Percentiles rank a stretch among this genome's conserved stretches.
Conservation (phyloP, 1,140 invertebrate genomes). For the Micrasema longulum region DNA sequence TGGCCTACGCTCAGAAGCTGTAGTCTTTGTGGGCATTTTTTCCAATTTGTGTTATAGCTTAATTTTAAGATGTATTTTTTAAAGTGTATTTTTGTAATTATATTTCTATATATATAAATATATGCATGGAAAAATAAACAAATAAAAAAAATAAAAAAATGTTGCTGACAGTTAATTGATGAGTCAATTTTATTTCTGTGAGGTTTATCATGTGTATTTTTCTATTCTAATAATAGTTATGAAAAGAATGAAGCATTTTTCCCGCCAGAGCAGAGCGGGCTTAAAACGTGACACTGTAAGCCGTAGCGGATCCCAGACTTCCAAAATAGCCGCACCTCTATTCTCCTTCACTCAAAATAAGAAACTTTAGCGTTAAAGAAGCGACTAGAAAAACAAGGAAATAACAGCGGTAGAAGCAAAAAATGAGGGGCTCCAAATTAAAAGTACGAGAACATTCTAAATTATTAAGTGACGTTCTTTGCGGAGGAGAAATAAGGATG, state of each 20-base stretch:
- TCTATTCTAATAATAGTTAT: conserved; percentile 14
- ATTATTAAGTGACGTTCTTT: conserved; percentile 50
- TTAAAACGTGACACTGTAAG: conserved; percentile 21
- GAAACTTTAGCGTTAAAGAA: conserved; percentile 40
- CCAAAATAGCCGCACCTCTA: conserved; percentile 23
- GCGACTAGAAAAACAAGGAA: conserved; percentile 49
- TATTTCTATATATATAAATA: no score
- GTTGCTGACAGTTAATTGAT: no score
- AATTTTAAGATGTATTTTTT: no score
- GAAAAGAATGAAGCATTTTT: conserved; percentile 32
- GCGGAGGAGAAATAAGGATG: conserved; percentile 51
- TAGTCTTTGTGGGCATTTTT: no score
- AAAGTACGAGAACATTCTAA: conserved; percentile 53
- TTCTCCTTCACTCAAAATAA: conserved; percentile 22
- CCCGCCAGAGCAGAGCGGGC: conserved; percentile 2
- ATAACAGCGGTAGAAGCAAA: conserved; percentile 32
- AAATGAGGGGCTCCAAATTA: conserved; percentile 46
- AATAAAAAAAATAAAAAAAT: no score
- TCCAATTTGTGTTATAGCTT: no score
- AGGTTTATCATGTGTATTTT: no score
- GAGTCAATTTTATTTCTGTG: no score
- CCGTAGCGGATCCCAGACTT: neutral
- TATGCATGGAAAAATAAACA: no score
- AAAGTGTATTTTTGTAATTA: no score
- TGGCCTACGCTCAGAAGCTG: no score